Evolutionary conservation across 2,888 invertebrate genomes (phyloP).

Genomic region (Sesamia inferens): DNA sequence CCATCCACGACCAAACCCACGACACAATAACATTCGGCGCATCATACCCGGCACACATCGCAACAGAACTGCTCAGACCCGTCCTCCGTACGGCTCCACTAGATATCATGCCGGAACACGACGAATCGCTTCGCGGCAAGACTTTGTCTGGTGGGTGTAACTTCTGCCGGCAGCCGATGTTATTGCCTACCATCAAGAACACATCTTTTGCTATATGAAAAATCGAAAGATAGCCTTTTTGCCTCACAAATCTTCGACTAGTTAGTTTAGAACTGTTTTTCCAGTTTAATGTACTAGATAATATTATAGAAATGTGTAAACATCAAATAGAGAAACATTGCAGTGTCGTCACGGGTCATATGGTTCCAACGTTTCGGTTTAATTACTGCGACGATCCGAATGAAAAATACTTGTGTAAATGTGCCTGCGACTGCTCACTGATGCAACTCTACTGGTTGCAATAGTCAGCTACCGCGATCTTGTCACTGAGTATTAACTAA

Average conservation of each 20-base stretch:
- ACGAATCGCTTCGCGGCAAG: too few relatives aligned
- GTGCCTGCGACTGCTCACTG: slow-evolving; percentile 7
- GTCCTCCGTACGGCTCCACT: too few relatives aligned
- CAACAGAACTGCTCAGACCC: too few relatives aligned
- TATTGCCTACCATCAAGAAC: too few relatives aligned
- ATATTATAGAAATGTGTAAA: background rate
- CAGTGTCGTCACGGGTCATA: slow-evolving; percentile 28
- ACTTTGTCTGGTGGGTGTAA: too few relatives aligned
- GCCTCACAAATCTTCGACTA: background rate
- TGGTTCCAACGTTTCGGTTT: slow-evolving; percentile 14
- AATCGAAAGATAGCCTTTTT: background rate
- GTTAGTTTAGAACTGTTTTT: slow-evolving; percentile 3
- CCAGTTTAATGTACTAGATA: background rate
- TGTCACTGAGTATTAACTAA: background rate
- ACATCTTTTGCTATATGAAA: too few relatives aligned
- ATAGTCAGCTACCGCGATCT: background rate
- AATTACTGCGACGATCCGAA: slow-evolving; percentile 13
- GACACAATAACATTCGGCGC: too few relatives aligned
- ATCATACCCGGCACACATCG: too few relatives aligned
- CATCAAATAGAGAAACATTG: slow-evolving; percentile 12
- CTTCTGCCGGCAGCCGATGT: too few relatives aligned
- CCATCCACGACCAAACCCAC: too few relatives aligned
- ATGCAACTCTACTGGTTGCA: slow-evolving; percentile 12
- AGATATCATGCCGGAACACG: too few relatives aligned
- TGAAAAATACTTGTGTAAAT: slow-evolving; percentile 29